These are phyloP conservation scores for Achlya flavicornis DNA, from an alignment of 2,888 invertebrate genomes.

Conservation along the genomic window DNA sequence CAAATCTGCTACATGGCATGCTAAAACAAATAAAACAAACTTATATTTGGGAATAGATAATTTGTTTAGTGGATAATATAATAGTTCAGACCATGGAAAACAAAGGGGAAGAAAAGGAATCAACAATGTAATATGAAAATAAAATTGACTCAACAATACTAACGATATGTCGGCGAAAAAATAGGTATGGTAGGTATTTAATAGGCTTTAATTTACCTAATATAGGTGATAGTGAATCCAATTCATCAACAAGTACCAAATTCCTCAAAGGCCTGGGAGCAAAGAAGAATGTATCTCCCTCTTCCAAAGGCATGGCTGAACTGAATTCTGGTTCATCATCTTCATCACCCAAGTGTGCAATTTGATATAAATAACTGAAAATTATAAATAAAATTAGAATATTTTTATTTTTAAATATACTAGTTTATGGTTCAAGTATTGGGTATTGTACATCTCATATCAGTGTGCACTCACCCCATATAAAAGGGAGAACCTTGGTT, in stretches of 20 bases:
- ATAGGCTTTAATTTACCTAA: conserved; percentile 81
- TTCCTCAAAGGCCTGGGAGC: conserved; percentile 96
- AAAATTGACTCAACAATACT: too few relatives aligned
- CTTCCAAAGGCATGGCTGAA: conserved; percentile 98
- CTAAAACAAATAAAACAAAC: conserved; percentile 48
- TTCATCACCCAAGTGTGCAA: conserved; percentile 99
- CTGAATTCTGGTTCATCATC: conserved; percentile 99
- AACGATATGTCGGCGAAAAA: too few relatives aligned
- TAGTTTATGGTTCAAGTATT: conserved; percentile 15
- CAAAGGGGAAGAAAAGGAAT: too few relatives aligned
- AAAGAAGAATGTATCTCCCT: conserved; percentile 99
- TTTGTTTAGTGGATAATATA: conserved; percentile 16
- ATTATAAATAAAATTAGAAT: conserved; percentile 19
- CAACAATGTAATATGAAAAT: too few relatives aligned
- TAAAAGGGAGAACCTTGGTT: conserved; percentile 85
- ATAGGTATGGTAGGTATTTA: too few relatives aligned
- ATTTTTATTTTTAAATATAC: not conserved
- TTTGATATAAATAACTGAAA: conserved; percentile 97
- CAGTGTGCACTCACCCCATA: conserved; percentile 85
- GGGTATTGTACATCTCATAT: conserved; percentile 72
- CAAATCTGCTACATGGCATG: conserved; percentile 95
- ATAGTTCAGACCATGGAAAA: too few relatives aligned
- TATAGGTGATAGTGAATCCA: conserved; percentile 97
- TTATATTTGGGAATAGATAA: conserved; percentile 22
- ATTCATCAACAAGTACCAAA: conserved; percentile 97